Percentiles rank a stretch among this genome's conserved stretches.
These are phyloP conservation scores for Pluvialis apricaria DNA, from an alignment of 2,113 vertebrate genomes.

Conservation along the genomic window DNA sequence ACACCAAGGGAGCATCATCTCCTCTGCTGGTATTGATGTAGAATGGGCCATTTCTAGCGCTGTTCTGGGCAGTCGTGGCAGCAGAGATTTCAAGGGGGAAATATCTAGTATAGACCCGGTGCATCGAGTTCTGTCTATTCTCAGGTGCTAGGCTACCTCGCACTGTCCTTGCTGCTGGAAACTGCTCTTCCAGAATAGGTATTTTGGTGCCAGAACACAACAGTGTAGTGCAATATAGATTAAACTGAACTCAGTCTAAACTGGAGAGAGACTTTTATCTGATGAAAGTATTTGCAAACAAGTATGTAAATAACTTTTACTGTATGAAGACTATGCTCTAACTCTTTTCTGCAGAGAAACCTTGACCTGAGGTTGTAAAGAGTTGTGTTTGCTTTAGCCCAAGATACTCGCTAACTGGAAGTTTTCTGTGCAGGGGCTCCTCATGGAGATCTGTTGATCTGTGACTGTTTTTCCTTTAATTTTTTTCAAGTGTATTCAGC, in stretches of 20 bases:
- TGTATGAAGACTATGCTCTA: not conserved
- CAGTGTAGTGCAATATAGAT: not conserved
- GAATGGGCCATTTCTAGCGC: not conserved
- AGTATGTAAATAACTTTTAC: not conserved
- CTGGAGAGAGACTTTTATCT: not conserved
- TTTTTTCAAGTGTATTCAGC: slow-evolving; percentile 51
- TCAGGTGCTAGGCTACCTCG: not conserved
- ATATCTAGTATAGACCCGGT: not conserved
- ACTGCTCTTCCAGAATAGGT: not conserved
- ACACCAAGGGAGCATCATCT: not conserved
- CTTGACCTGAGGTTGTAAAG: slow-evolving; percentile 11
- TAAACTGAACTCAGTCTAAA: not conserved
- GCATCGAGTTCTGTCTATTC: not conserved
- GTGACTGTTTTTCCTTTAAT: slow-evolving; percentile 56
- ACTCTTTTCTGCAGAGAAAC: slow-evolving; percentile 32
- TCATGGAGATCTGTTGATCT: slow-evolving; percentile 58
- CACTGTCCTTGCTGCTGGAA: not conserved
- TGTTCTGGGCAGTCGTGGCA: not conserved
- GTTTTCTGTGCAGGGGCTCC: slow-evolving; percentile 36
- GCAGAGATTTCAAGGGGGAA: not conserved
- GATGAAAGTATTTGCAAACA: not conserved
- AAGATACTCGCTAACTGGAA: slow-evolving; percentile 36
- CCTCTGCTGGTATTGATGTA: not conserved
- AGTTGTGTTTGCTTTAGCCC: slow-evolving; percentile 13
- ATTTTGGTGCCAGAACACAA: not conserved